A percentile compares a stretch with the other conserved stretches of the same genome.
These are phyloP conservation scores for Dysmachus trigonus DNA, from an alignment of 2,888 invertebrate species.

Conservation along the genomic window DNA sequence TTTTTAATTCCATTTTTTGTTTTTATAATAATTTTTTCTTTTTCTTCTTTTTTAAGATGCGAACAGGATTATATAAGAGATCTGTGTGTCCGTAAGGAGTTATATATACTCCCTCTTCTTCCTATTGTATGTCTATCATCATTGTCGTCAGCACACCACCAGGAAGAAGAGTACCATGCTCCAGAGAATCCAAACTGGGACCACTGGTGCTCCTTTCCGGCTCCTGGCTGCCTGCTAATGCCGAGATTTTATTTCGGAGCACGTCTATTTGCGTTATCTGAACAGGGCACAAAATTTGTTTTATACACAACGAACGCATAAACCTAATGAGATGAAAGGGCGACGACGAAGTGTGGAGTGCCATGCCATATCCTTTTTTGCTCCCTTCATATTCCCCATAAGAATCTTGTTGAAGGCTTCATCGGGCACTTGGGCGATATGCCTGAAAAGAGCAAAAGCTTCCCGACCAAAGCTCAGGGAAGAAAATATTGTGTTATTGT, in stretches of 20 bases:
- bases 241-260: conserved; percentile 42
- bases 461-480: background rate
- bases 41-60: background rate
- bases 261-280: conserved; percentile 44
- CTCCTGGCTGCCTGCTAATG: conserved; percentile 22
- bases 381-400: background rate
- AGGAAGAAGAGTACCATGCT: background rate
- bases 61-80: background rate
- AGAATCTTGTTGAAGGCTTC: background rate
- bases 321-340: conserved; percentile 40
- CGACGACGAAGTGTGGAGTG: conserved; percentile 31
- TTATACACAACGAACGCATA: conserved; percentile 34
- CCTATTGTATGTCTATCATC: conserved; percentile 29
- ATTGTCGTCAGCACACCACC: background rate
- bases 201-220: background rate
- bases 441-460: background rate
- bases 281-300: conserved; percentile 41
- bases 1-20: background rate
- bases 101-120: background rate
- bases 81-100: background rate
- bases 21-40: background rate
- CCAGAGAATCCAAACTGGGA: background rate
- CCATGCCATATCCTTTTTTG: conserved; percentile 4
- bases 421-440: background rate
- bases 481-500: background rate